phyloP scores from a whole-genome alignment of 2,797 vertebrate genomes.

The Myoxocephalus aenaeus region DNA sequence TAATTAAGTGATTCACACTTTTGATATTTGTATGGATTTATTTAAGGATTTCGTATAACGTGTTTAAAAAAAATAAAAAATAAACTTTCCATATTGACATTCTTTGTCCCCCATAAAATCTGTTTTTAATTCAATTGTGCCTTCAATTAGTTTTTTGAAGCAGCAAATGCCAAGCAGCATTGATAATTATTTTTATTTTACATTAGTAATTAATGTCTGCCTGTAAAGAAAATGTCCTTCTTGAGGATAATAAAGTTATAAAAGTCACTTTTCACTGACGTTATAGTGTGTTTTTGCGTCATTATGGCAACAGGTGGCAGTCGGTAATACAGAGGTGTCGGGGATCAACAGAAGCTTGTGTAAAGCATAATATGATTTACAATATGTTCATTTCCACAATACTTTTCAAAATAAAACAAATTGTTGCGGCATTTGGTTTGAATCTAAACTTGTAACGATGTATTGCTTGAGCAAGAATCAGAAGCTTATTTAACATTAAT shows the following conservation, averaged over 20 bases:
- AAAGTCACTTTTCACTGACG: background rate
- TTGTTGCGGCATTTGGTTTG: background rate
- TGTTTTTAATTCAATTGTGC: background rate
- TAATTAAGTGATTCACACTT: too few species aligned
- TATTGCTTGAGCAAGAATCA: background rate
- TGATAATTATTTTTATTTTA: background rate
- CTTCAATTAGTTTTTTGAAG: background rate
- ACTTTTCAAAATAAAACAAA: constrained; percentile 45
- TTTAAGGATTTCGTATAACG: background rate
- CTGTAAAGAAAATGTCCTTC: background rate
- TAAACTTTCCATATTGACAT: background rate
- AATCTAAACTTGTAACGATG: fast-evolving
- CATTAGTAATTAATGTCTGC: background rate
- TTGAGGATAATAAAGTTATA: background rate
- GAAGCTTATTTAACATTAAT: background rate
- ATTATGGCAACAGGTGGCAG: constrained; percentile 51
- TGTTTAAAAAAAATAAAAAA: too few species aligned
- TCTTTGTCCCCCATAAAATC: background rate
- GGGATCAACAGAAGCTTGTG: background rate
- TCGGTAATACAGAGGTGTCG: background rate
- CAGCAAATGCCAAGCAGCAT: background rate
- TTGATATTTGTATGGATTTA: background rate
- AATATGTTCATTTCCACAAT: background rate
- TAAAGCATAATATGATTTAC: fast-evolving
- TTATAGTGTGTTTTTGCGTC: constrained; percentile 26